A percentile compares a stretch with the other conserved stretches of the same genome.
phyloP scores from a whole-genome alignment of 2,888 invertebrate genomes.

The Drosophila rellima region DNA sequence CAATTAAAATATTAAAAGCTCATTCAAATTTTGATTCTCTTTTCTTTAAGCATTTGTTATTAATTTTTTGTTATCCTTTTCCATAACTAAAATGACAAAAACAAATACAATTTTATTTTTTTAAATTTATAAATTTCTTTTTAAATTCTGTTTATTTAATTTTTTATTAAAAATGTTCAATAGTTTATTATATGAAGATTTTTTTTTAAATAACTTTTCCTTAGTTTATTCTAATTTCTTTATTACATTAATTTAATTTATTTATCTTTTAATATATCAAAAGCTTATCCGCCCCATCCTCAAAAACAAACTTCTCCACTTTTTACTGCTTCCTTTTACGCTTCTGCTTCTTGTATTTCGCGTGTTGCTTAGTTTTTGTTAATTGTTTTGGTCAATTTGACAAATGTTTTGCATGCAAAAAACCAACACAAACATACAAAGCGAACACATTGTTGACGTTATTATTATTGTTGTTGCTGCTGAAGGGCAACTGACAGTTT shows the following conservation, averaged over 20 bases:
- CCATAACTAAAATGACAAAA: too few species aligned
- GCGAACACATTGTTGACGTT: slow-evolving; percentile 19
- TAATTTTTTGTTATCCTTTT: too few species aligned
- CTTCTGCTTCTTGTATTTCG: slow-evolving; percentile 1
- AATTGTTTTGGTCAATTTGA: slow-evolving; percentile 70
- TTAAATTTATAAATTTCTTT: too few species aligned
- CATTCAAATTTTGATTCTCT: too few species aligned
- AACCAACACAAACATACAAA: slow-evolving; percentile 15
- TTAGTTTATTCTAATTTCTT: too few species aligned
- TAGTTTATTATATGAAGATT: too few species aligned
- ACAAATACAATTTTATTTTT: too few species aligned
- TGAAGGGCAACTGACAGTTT: slow-evolving; percentile 30
- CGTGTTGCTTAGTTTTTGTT: slow-evolving; percentile 41
- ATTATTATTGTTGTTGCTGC: slow-evolving; percentile 11
- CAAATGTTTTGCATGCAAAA: slow-evolving; percentile 52
- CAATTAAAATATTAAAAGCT: too few species aligned
- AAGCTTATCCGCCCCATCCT: background rate
- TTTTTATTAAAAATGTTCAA: too few species aligned
- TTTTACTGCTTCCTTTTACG: background rate
- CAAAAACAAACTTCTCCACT: background rate
- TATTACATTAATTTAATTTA: background rate
- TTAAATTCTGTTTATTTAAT: too few species aligned
- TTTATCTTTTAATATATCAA: slow-evolving; percentile 1
- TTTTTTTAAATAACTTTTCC: too few species aligned
- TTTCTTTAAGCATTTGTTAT: too few species aligned